Conservation (phyloP, 2,113 vertebrate species). For the Sapajus apella region DNA sequence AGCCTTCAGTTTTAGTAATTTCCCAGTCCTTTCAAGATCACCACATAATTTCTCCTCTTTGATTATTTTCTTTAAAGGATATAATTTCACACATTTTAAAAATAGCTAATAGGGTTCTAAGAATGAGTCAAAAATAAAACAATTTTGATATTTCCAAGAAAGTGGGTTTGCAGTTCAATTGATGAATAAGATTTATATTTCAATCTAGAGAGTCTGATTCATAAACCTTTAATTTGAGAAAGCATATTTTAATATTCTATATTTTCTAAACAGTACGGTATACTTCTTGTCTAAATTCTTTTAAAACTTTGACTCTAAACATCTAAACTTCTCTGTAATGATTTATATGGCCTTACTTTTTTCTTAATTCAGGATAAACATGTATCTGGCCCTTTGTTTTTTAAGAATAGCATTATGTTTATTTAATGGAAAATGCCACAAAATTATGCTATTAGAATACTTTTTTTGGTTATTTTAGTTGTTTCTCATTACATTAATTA, state of each 20-base stretch:
- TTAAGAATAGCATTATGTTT: constrained; percentile 18
- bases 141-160: constrained; percentile 30
- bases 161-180: constrained; percentile 23
- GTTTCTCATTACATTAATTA: constrained; percentile 24
- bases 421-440: constrained; percentile 28
- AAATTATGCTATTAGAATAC: neutral
- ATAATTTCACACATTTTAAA: neutral
- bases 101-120: constrained; percentile 2
- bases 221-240: constrained; percentile 1
- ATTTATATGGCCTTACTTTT: constrained; percentile 13
- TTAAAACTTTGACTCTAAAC: neutral
- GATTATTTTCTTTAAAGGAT: constrained; percentile 8
- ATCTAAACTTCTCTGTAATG: neutral
- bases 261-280: neutral
- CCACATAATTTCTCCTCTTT: constrained; percentile 14
- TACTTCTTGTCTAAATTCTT: neutral
- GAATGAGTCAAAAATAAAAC: constrained; percentile 1
- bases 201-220: neutral
- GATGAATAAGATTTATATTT: constrained; percentile 26
- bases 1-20: neutral
- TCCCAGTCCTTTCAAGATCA: neutral
- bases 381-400: neutral
- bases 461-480: neutral
- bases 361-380: neutral
- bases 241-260: neutral